phyloP scores from a whole-genome alignment of 2,888 invertebrate species.

The Drosophila algonquin region DNA sequence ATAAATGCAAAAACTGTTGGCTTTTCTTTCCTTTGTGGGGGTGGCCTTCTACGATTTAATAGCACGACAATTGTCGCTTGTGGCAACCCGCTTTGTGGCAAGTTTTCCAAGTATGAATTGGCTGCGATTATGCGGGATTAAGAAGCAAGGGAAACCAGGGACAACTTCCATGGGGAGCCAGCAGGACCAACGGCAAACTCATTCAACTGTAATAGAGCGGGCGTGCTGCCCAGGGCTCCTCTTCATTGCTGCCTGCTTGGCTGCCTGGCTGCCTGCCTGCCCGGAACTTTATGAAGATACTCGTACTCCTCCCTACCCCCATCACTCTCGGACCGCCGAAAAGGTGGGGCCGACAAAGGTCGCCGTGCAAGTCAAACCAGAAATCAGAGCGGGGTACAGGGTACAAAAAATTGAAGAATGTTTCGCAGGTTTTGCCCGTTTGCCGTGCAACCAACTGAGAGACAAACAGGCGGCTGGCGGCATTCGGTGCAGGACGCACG shows the following conservation, averaged over 20 bases:
- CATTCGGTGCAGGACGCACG: not conserved
- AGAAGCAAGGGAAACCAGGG: not conserved
- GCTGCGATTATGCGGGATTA: conserved; percentile 59
- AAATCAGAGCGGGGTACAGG: not conserved
- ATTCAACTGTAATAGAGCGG: conserved; percentile 42
- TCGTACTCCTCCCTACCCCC: not conserved
- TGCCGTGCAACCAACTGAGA: conserved; percentile 2
- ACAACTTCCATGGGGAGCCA: conserved; percentile 5
- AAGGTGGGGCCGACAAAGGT: not conserved
- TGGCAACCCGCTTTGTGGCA: conserved; percentile 46
- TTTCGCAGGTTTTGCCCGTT: not conserved
- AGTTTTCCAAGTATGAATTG: conserved; percentile 53
- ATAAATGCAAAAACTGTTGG: conserved; percentile 30
- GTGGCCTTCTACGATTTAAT: conserved; percentile 41
- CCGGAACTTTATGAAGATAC: not conserved
- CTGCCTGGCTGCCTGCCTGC: conserved; percentile 5
- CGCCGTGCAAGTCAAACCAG: not conserved
- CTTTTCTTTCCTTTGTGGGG: not conserved
- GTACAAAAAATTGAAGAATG: not conserved
- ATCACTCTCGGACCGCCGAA: not conserved
- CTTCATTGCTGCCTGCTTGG: not conserved
- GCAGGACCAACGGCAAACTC: conserved; percentile 19
- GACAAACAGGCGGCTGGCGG: not conserved
- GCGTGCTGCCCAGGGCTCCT: conserved; percentile 7
- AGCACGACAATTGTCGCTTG: conserved; percentile 40